phyloP scores from a whole-genome alignment of 2,888 invertebrate genomes.

The Cantharis rustica region DNA sequence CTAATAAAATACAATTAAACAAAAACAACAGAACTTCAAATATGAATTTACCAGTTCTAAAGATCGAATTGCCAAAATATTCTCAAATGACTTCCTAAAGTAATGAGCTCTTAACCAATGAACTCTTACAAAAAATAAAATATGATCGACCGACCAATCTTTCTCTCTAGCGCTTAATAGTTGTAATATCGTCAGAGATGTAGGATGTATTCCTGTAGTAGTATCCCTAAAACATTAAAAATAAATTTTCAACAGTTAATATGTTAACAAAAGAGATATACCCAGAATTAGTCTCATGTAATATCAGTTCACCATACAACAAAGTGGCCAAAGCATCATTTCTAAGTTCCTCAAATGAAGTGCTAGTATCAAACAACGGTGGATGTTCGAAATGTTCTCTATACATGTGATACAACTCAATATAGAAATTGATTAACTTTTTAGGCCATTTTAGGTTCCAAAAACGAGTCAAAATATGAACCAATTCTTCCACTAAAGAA shows the following conservation, averaged over 20 bases:
- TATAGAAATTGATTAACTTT: slow-evolving; percentile 62
- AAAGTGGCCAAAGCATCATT: slow-evolving; percentile 60
- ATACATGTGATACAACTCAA: slow-evolving; percentile 63
- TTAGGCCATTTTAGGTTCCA: slow-evolving; percentile 72
- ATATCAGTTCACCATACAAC: slow-evolving; percentile 57
- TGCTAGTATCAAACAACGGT: slow-evolving; percentile 53
- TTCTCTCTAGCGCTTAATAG: slow-evolving; percentile 56
- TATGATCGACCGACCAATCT: slow-evolving; percentile 56
- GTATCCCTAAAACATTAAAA: slow-evolving; percentile 1
- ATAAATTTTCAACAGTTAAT: background rate
- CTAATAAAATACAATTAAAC: slow-evolving; percentile 40
- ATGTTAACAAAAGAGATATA: background rate
- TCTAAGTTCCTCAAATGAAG: slow-evolving; percentile 53
- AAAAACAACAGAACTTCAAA: slow-evolving; percentile 3
- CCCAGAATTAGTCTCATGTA: slow-evolving; percentile 8
- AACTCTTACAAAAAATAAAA: slow-evolving; percentile 57
- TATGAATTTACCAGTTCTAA: slow-evolving; percentile 53
- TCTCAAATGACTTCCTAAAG: slow-evolving; percentile 59
- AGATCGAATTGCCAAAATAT: slow-evolving; percentile 59
- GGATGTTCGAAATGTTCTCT: slow-evolving; percentile 62
- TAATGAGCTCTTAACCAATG: slow-evolving; percentile 63
- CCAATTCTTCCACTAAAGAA: slow-evolving; percentile 65
- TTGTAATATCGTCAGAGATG: slow-evolving; percentile 57
- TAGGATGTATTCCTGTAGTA: slow-evolving; percentile 49
- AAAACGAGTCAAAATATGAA: slow-evolving; percentile 62